Evolutionary conservation across 2,797 vertebrate species (phyloP).

Genomic region (Amblyraja radiata): DNA sequence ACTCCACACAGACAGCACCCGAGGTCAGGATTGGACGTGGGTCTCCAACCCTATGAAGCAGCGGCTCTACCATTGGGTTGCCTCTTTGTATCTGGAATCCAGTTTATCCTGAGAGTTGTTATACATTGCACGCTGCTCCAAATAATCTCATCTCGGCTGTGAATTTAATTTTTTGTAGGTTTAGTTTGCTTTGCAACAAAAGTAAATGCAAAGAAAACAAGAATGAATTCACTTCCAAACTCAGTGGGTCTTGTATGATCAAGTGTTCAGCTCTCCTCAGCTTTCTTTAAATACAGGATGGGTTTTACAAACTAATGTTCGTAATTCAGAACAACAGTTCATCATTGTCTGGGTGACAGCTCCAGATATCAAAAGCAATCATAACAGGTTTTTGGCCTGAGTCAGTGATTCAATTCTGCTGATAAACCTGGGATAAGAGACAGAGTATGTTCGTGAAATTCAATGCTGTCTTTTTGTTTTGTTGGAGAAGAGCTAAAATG

Average conservation of each 20-base stretch:
- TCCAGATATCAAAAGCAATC: slow-evolving; percentile 11
- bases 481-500: too few species aligned
- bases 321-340: background rate
- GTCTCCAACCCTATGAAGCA: too few species aligned
- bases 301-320: background rate
- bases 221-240: background rate
- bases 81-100: background rate
- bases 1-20: too few species aligned
- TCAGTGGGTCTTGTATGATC: background rate
- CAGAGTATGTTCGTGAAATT: too few species aligned
- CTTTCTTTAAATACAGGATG: background rate
- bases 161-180: background rate
- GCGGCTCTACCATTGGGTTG: too few species aligned
- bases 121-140: background rate
- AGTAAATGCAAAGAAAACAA: background rate
- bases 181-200: background rate
- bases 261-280: background rate
- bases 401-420: background rate
- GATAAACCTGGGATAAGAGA: too few species aligned
- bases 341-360: background rate
- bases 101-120: background rate
- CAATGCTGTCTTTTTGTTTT: too few species aligned
- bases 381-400: background rate
- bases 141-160: background rate
- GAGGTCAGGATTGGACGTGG: too few species aligned